Conservation (phyloP, 2,888 invertebrate species). For the Esperia sulphurella region DNA sequence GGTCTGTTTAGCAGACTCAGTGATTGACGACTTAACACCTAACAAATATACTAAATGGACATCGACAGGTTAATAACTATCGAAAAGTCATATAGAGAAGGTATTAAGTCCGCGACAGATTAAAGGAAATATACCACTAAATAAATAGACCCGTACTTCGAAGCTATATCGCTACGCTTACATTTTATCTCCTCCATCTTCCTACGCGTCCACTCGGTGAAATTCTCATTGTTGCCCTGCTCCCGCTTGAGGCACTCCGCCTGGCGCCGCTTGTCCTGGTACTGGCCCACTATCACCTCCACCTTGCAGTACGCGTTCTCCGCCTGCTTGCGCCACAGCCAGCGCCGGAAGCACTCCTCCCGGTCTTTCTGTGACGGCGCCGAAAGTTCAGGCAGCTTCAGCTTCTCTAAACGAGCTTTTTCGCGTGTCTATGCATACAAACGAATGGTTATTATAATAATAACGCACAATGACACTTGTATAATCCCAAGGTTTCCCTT, state of each 20-base stretch:
- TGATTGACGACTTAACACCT: too few species aligned
- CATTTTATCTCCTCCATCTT: conserved; percentile 81
- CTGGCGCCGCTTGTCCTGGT: conserved; percentile 45
- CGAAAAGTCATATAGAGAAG: too few species aligned
- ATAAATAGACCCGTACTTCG: too few species aligned
- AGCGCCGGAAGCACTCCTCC: conserved; percentile 68
- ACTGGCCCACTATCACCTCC: conserved; percentile 60
- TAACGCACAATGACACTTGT: too few species aligned
- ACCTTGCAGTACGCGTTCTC: conserved; percentile 58
- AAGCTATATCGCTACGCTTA: conserved; percentile 30
- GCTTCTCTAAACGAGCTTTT: conserved; percentile 47
- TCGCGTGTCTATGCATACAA: conserved; percentile 44
- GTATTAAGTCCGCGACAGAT: too few species aligned
- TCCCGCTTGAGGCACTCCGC: conserved; percentile 58
- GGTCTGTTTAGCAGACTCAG: too few species aligned
- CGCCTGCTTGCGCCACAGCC: conserved; percentile 75
- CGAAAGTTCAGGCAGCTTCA: conserved; percentile 34
- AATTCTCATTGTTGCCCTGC: conserved; percentile 63
- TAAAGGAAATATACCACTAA: too few species aligned
- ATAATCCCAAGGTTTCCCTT: too few species aligned
- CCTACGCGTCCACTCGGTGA: conserved; percentile 77
- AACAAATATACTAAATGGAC: too few species aligned
- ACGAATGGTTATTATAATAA: too few species aligned
- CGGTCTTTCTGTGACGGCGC: conserved; percentile 62
- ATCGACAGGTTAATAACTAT: too few species aligned